Conservation (phyloP, 2,797 vertebrate species). For the Eospalax fontanierii region DNA sequence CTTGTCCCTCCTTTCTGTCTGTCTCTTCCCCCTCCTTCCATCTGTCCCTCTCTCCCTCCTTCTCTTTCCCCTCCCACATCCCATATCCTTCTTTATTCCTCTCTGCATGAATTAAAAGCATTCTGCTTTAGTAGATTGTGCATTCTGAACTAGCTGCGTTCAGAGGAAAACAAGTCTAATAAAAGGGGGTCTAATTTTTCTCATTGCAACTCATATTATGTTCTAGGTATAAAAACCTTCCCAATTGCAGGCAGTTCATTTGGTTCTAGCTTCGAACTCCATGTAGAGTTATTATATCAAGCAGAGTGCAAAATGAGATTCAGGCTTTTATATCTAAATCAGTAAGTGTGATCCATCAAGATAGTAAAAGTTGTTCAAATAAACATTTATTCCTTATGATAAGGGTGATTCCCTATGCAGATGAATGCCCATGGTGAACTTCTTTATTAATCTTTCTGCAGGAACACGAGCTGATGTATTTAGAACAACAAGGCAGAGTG, state of each 20-base stretch:
- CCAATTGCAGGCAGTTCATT: not conserved
- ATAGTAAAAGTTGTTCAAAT: not conserved
- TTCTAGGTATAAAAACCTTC: not conserved
- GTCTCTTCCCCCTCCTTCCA: too few relatives aligned
- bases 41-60: too few relatives aligned
- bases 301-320: not conserved
- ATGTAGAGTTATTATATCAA: not conserved
- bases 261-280: not conserved
- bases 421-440: not conserved
- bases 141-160: not conserved
- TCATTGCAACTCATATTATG: not conserved
- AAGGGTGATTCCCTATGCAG: not conserved
- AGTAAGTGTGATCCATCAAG: not conserved
- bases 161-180: not conserved
- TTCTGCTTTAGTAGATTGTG: not conserved
- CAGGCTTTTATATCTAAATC: not conserved
- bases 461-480: not conserved
- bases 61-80: fast-evolving
- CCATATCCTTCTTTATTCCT: not conserved
- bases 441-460: not conserved
- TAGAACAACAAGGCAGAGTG: too few relatives aligned
- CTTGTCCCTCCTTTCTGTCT: fast-evolving
- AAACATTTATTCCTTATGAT: not conserved
- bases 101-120: not conserved
- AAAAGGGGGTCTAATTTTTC: not conserved